Percentiles rank a stretch among this genome's conserved stretches.
Conservation (phyloP, 1,140 invertebrate genomes). For the Antheraea mylitta region DNA sequence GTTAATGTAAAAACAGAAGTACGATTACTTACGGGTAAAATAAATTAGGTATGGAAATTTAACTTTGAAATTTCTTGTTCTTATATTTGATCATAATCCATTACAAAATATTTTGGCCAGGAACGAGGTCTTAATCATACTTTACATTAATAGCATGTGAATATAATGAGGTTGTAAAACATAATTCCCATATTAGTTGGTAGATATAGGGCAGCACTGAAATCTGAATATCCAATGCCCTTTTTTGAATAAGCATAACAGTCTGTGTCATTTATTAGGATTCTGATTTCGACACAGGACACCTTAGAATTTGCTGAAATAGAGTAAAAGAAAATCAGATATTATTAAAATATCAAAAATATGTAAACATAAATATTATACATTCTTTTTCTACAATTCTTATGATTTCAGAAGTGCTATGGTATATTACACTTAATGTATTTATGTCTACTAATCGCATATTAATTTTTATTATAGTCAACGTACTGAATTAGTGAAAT, state of each 20-base stretch:
- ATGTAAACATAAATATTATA: too few relatives aligned
- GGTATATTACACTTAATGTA: too few relatives aligned
- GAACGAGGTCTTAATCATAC: not conserved
- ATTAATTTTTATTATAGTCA: too few relatives aligned
- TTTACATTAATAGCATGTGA: slow-evolving; percentile 37
- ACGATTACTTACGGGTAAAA: too few relatives aligned
- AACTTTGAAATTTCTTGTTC: too few relatives aligned
- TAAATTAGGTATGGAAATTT: too few relatives aligned
- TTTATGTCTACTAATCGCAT: too few relatives aligned
- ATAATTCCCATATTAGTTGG: slow-evolving; percentile 36
- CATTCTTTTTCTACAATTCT: too few relatives aligned
- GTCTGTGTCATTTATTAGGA: slow-evolving; percentile 54
- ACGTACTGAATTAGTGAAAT: too few relatives aligned
- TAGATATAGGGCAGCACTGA: slow-evolving; percentile 41
- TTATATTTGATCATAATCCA: not conserved
- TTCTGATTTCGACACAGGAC: slow-evolving; percentile 44
- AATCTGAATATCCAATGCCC: slow-evolving; percentile 40
- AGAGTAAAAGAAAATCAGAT: not conserved
- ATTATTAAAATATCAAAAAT: too few relatives aligned
- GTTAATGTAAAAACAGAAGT: too few relatives aligned
- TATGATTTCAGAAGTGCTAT: too few relatives aligned
- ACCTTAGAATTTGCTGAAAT: slow-evolving; percentile 41
- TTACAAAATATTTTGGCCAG: not conserved
- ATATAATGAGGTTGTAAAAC: slow-evolving; percentile 44
- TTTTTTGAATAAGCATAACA: slow-evolving; percentile 35